These are phyloP conservation scores for Podocnemis expansa DNA, from an alignment of 2,113 vertebrate genomes.

Conservation along the genomic window DNA sequence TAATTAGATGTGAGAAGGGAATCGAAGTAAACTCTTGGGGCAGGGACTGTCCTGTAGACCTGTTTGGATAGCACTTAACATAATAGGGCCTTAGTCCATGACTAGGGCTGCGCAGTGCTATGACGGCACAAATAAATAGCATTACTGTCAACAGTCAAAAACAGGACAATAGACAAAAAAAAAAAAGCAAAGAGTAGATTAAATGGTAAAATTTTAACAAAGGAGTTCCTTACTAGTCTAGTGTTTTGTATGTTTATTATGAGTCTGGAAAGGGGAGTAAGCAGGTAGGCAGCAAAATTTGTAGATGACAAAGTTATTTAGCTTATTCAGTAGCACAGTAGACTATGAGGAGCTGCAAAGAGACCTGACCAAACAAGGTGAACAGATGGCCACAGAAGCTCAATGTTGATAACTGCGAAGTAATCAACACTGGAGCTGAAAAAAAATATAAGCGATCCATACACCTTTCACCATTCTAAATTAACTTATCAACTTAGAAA, in stretches of 20 bases:
- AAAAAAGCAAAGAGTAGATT: not conserved
- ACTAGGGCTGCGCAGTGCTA: not conserved
- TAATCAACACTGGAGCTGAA: not conserved
- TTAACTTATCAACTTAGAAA: not conserved
- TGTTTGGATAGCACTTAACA: not conserved
- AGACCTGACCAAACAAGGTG: not conserved
- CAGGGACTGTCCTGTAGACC: not conserved
- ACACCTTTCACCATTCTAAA: not conserved
- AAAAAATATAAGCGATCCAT: not conserved
- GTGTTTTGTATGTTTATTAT: not conserved
- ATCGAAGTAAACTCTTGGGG: not conserved
- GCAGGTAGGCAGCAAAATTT: not conserved
- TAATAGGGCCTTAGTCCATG: not conserved
- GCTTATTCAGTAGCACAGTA: not conserved
- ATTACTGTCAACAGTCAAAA: not conserved
- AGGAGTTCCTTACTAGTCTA: not conserved
- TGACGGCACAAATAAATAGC: not conserved
- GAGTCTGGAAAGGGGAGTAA: not conserved
- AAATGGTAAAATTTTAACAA: not conserved
- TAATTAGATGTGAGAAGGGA: not conserved
- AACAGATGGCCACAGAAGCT: not conserved
- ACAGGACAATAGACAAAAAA: not conserved
- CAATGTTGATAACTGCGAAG: not conserved
- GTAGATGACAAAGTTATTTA: not conserved
- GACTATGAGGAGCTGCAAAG: not conserved